Conservation (phyloP, 1,140 invertebrate genomes). For the Trichonephila inaurata region DNA sequence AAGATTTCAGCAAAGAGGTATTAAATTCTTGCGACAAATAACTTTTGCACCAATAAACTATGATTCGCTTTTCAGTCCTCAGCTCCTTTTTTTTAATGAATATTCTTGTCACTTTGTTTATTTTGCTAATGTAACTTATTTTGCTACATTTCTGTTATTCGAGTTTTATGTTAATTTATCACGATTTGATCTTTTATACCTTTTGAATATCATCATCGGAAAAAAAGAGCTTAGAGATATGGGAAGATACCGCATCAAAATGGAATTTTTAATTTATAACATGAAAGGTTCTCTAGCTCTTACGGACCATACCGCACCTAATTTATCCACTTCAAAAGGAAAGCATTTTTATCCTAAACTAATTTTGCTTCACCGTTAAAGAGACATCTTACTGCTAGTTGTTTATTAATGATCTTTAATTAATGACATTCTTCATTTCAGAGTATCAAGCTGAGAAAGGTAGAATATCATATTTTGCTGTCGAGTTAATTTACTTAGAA, state of each 20-base stretch:
- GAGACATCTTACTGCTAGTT: constrained; percentile 21
- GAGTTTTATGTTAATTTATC: too few relatives aligned
- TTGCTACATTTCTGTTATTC: too few relatives aligned
- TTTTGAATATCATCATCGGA: too few relatives aligned
- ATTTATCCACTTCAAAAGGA: constrained; percentile 41
- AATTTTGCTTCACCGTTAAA: not conserved
- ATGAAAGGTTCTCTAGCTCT: not conserved
- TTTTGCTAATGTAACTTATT: too few relatives aligned
- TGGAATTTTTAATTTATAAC: constrained; percentile 51
- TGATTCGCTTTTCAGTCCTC: too few relatives aligned
- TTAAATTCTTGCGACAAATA: too few relatives aligned
- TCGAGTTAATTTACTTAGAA: constrained; percentile 5
- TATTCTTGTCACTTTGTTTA: too few relatives aligned
- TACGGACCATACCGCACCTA: not conserved
- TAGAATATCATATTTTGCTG: constrained; percentile 5
- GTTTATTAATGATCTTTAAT: constrained; percentile 54
- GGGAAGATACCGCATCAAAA: not conserved
- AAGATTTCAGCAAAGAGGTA: too few relatives aligned
- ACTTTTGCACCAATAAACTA: too few relatives aligned
- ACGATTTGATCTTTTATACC: too few relatives aligned
- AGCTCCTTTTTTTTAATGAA: too few relatives aligned
- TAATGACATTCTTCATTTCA: constrained; percentile 32
- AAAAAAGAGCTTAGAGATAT: not conserved
- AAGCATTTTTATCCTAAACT: not conserved
- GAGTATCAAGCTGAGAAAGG: not conserved